phyloP scores from a whole-genome alignment of 2,888 invertebrate genomes.

The Eurois occulta region DNA sequence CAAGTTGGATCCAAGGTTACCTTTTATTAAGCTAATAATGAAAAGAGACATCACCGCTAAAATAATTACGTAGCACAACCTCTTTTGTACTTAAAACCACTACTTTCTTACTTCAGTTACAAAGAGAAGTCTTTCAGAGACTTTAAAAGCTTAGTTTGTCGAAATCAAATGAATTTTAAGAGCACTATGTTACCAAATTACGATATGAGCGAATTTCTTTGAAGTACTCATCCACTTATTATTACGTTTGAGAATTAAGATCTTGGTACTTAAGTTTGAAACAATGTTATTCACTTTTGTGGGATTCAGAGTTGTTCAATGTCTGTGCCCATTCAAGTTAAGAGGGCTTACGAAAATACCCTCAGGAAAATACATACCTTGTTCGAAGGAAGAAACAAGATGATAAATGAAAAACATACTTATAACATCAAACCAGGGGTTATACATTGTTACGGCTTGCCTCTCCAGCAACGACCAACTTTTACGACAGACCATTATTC shows the following conservation, averaged over 20 bases:
- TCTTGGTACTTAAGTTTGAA: constrained; percentile 23
- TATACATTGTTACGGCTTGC: constrained; percentile 42
- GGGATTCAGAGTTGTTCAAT: constrained; percentile 8
- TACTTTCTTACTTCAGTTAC: constrained; percentile 47
- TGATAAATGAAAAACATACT: constrained; percentile 35
- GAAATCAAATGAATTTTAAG: constrained; percentile 57
- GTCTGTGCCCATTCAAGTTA: constrained; percentile 24
- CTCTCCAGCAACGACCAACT: constrained; percentile 39
- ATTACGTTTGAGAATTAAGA: constrained; percentile 43
- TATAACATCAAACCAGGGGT: constrained; percentile 37
- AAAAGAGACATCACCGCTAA: constrained; percentile 24
- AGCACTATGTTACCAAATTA: constrained; percentile 34
- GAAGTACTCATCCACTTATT: constrained; percentile 44
- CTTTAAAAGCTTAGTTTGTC: constrained; percentile 53
- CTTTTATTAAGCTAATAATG: constrained; percentile 42
- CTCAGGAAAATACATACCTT: constrained; percentile 23
- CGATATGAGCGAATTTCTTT: constrained; percentile 33
- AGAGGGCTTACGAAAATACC: constrained; percentile 25
- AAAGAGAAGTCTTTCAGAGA: constrained; percentile 52
- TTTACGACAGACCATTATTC: constrained; percentile 57
- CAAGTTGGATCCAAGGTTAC: constrained; percentile 14
- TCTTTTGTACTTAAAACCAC: constrained; percentile 52
- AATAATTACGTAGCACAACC: constrained; percentile 36
- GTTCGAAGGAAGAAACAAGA: constrained; percentile 13
- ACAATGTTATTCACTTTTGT: constrained; percentile 18